phyloP scores from a whole-genome alignment of 2,113 vertebrate species.

The Pogona vitticeps region DNA sequence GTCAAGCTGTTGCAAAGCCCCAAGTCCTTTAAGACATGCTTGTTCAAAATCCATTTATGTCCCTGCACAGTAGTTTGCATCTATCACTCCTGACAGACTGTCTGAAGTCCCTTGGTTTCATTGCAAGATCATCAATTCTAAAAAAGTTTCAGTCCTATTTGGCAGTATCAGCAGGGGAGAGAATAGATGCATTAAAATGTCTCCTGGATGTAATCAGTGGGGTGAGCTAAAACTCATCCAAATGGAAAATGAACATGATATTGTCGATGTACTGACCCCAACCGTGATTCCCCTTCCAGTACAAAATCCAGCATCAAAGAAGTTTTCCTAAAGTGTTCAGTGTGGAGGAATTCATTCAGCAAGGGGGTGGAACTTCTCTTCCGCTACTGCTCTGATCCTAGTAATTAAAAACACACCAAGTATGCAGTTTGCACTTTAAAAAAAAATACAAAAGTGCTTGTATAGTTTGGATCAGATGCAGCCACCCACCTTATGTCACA shows the following conservation, averaged over 20 bases:
- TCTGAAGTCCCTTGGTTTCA: constrained; percentile 26
- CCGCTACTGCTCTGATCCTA: too few relatives aligned
- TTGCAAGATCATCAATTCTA: constrained; percentile 34
- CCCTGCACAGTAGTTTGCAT: not conserved
- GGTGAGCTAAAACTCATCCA: not conserved
- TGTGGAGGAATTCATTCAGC: not conserved
- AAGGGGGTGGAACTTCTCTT: not conserved
- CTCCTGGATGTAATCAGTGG: constrained; percentile 8
- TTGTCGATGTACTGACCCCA: not conserved
- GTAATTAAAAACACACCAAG: not conserved
- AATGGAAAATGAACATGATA: not conserved
- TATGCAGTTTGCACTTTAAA: not conserved
- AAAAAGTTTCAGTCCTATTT: constrained; percentile 28
- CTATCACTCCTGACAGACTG: not conserved
- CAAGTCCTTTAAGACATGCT: not conserved
- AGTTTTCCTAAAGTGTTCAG: not conserved
- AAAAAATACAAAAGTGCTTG: not conserved
- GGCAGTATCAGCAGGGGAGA: constrained; percentile 19
- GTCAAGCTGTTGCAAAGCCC: not conserved
- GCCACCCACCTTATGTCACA: not conserved
- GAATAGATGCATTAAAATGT: constrained; percentile 13
- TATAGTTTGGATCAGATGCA: not conserved
- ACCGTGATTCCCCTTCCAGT: not conserved
- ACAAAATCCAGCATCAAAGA: not conserved
- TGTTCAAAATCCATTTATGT: not conserved